phyloP scores from a whole-genome alignment of 2,888 invertebrate genomes.

The Clivina fossor region DNA sequence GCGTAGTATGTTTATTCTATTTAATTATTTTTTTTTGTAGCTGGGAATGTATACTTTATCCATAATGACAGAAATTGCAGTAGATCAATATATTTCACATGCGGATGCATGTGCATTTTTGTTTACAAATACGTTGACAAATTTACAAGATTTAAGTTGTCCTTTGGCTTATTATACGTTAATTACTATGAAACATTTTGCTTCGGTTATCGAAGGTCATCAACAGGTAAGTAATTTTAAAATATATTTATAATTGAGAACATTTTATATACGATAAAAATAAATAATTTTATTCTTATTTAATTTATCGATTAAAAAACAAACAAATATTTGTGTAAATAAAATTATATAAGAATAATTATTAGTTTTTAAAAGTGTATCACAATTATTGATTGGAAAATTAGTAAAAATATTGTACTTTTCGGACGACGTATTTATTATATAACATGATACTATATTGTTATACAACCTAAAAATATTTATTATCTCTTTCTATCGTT shows the following conservation, averaged over 20 bases:
- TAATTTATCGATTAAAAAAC: too few species aligned
- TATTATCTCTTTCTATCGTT: constrained; percentile 32
- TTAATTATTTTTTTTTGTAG: constrained; percentile 50
- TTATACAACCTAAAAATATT: not conserved
- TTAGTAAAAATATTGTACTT: too few species aligned
- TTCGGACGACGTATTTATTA: too few species aligned
- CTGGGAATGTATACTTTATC: constrained; percentile 68
- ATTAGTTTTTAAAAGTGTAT: too few species aligned
- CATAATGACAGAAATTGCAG: constrained; percentile 68
- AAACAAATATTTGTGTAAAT: too few species aligned
- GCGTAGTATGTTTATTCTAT: not conserved
- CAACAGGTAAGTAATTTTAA: constrained; percentile 63
- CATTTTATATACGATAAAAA: too few species aligned
- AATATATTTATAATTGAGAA: too few species aligned
- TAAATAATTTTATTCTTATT: too few species aligned
- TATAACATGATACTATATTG: not conserved
- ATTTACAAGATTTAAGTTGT: constrained; percentile 52
- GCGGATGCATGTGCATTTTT: constrained; percentile 60
- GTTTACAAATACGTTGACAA: constrained; percentile 57
- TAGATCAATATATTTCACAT: constrained; percentile 69
- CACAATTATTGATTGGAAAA: too few species aligned
- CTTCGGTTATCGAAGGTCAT: constrained; percentile 65
- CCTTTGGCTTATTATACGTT: constrained; percentile 63
- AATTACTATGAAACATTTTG: constrained; percentile 66
- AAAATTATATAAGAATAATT: too few species aligned